Base-by-base conservation (phyloP, 2,113 vertebrate genomes). In the Microcebus ravelobensis region DNA sequence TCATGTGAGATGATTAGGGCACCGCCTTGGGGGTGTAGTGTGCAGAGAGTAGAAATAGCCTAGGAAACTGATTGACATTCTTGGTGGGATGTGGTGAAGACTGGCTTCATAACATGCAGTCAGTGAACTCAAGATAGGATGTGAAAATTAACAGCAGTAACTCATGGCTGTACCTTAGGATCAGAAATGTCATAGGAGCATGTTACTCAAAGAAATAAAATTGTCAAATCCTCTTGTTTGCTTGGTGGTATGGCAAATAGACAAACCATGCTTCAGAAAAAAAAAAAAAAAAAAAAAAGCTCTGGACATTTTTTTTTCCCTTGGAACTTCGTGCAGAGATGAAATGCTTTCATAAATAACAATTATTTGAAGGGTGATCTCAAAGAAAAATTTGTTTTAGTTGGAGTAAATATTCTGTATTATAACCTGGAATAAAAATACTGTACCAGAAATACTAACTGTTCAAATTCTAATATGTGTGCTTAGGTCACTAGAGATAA, bases 131-230 rank as follows among this genome's bases (percentile, higher is more conserved):
- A 90, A 82, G 74, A 29, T 65, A n/a, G n/a, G 48, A 71, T 73
- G 39, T 59, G 57, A 71, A 81, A 91, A 95, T 88, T 55, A 71
- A 55, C 87, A 86, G 21, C 36, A 93, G 70, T 86, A 96, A 86
- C 13, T 23, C 20, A 55, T 39, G 71, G 9, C 13, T 82, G 11
- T 77, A 34, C 36, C 34, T 94, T 48, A 89, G n/a, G 34, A 82
- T 95, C 59, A 79, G 55, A 87, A 79, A 92, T 59, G n/a, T 71
- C 36, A 7, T 17, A 86, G 20, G 36, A 57, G 4, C 12, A 93
- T 31, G 18, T 83, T 90, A 79, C 23, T 80, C n/a, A 80, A 45
- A 25, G 87, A 94, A 76, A 86, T 5, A 71, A 80, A 73, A 48
- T 61, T 65, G 36, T 88, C 73, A 48, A 52, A 61, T 27, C 27